These are phyloP conservation scores for Choloepus didactylus DNA, from an alignment of 2,797 vertebrate species.

Conservation along the genomic window DNA sequence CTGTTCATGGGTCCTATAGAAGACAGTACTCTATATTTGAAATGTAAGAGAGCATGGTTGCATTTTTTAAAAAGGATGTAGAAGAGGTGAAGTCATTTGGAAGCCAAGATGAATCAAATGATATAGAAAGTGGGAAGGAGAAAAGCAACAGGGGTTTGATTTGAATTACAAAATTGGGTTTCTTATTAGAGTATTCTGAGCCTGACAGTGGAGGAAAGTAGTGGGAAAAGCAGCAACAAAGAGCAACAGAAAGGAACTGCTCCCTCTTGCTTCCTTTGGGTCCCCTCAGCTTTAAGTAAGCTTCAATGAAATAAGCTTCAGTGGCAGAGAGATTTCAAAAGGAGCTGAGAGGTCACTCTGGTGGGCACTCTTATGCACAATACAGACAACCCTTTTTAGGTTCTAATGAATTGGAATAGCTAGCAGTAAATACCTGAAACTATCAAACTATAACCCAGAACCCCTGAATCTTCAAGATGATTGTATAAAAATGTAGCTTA, in stretches of 20 bases:
- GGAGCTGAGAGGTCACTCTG: no score
- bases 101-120: constrained; percentile 46
- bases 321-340: no score
- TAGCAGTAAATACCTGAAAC: no score
- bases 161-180: constrained; percentile 47
- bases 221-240: not conserved
- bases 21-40: not conserved
- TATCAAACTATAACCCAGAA: no score
- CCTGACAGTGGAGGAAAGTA: not conserved
- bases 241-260: not conserved
- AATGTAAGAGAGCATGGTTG: not conserved
- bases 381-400: no score
- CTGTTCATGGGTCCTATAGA: not conserved
- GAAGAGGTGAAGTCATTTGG: constrained; percentile 60
- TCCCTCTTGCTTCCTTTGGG: not conserved
- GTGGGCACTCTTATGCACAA: no score
- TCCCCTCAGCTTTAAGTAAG: not conserved
- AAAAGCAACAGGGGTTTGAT: constrained; percentile 52
- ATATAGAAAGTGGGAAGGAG: constrained; percentile 8
- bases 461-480: no score
- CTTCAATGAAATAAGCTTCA: no score
- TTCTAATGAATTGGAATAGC: no score
- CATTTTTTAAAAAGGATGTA: constrained; percentile 21
- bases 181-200: constrained; percentile 20
- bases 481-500: no score